Evolutionary conservation across 2,888 invertebrate genomes (phyloP).

Genomic region (Hirtodrosophila trivittata): DNA sequence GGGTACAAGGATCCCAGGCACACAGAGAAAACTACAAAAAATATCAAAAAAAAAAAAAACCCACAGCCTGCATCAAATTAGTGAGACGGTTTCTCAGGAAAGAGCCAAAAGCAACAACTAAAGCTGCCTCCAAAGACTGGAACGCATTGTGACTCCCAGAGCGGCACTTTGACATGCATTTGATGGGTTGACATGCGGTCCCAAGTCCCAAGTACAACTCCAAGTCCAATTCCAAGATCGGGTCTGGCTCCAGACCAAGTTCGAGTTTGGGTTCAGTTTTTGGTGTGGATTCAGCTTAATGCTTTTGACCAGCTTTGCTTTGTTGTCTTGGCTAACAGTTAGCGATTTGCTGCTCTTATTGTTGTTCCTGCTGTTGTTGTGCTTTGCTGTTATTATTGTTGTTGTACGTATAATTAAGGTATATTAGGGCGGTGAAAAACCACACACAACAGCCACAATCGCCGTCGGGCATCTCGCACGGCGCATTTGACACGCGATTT

Average conservation of each 20-base stretch:
- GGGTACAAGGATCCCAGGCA: conserved; percentile 10
- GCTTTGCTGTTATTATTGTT: conserved; percentile 34
- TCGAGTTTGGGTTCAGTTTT: background rate
- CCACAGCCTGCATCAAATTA: conserved; percentile 64
- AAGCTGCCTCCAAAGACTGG: conserved; percentile 10
- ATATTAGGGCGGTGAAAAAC: conserved; percentile 65
- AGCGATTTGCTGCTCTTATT: conserved; percentile 15
- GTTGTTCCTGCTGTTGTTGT: conserved; percentile 20
- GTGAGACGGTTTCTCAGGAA: conserved; percentile 71
- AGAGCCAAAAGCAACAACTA: conserved; percentile 25
- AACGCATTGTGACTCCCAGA: conserved; percentile 56
- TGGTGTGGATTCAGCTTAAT: conserved; percentile 6
- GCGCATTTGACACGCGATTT: conserved; percentile 74
- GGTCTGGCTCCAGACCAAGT: conserved; percentile 1
- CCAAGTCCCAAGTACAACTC: conserved; percentile 12
- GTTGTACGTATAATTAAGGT: conserved; percentile 67
- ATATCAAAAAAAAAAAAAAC: conserved; percentile 9
- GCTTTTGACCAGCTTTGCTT: conserved; percentile 9
- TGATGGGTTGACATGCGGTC: conserved; percentile 63
- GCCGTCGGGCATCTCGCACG: conserved; percentile 60
- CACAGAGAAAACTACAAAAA: no score
- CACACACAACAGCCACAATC: conserved; percentile 21
- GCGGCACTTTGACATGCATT: conserved; percentile 76
- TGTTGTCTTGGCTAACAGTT: conserved; percentile 48
- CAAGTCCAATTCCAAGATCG: background rate